Percentiles rank a stretch among this genome's conserved stretches.
Evolutionary conservation across 2,113 vertebrate species (phyloP).

Genomic region (Fulmarus glacialis): DNA sequence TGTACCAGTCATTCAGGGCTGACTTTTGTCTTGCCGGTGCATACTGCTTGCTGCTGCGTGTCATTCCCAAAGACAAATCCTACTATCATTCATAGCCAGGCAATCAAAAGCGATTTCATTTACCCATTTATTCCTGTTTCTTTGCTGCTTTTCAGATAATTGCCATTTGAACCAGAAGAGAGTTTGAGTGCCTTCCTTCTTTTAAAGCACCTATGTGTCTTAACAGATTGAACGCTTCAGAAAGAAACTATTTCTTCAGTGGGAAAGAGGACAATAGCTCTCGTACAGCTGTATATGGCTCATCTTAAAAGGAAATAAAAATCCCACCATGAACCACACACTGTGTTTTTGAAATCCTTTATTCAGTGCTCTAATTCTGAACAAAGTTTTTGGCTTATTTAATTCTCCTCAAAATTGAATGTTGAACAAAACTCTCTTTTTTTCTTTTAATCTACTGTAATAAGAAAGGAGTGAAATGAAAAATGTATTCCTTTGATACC

Average conservation of each 20-base stretch:
- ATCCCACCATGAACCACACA: conserved; percentile 48
- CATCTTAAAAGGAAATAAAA: conserved; percentile 54
- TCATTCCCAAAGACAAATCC: background rate
- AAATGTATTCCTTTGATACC: conserved; percentile 61
- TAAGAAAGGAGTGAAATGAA: conserved; percentile 62
- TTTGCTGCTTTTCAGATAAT: conserved; percentile 36
- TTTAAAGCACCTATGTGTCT: conserved; percentile 45
- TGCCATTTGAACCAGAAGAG: conserved; percentile 46
- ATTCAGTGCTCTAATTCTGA: conserved; percentile 56
- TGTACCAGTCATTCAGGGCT: background rate
- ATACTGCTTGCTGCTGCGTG: background rate
- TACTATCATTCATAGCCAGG: background rate
- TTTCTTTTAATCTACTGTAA: conserved; percentile 58
- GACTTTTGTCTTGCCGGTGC: background rate
- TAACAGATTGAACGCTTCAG: conserved; percentile 36
- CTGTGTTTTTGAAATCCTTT: conserved; percentile 65
- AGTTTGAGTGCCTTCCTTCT: background rate
- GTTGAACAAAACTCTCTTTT: conserved; percentile 51
- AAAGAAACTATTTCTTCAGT: conserved; percentile 51
- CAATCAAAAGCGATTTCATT: conserved; percentile 50
- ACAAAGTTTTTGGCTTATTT: conserved; percentile 69
- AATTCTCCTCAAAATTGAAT: conserved; percentile 62
- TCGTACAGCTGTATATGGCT: conserved; percentile 46
- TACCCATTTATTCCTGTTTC: conserved; percentile 15
- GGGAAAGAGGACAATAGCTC: conserved; percentile 58